These are phyloP conservation scores for Eupithecia abbreviata DNA, from an alignment of 2,888 invertebrate species.

Conservation along the genomic window DNA sequence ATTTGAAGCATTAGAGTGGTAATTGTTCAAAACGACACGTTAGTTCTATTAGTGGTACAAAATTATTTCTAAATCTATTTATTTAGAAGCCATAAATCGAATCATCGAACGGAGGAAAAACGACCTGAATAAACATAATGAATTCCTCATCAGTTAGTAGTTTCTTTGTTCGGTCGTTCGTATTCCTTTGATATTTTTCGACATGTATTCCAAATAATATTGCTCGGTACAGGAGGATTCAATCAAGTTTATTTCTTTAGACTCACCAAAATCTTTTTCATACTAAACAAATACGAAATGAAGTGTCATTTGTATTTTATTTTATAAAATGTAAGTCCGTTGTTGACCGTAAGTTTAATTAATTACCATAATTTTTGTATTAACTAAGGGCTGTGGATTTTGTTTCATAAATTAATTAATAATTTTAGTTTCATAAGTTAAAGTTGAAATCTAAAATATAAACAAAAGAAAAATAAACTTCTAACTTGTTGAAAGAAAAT, in stretches of 20 bases:
- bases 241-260: not conserved
- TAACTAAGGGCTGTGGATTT: too few species aligned
- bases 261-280: not conserved
- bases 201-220: not conserved
- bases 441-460: not conserved
- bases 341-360: too few species aligned
- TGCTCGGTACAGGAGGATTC: not conserved
- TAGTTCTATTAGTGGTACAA: not conserved
- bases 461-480: not conserved
- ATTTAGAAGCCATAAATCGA: not conserved
- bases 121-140: not conserved
- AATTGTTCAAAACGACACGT: not conserved
- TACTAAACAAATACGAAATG: not conserved
- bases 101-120: not conserved
- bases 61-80: not conserved
- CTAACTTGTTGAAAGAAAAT: not conserved
- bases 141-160: not conserved
- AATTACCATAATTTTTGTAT: too few species aligned
- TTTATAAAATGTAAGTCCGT: too few species aligned
- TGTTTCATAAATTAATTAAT: too few species aligned
- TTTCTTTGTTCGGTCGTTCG: not conserved
- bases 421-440: not conserved
- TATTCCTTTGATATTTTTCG: not conserved
- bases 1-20: too few species aligned
- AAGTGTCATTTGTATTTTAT: not conserved